phyloP scores from a whole-genome alignment of 2,797 vertebrate genomes.

The Triplophysa yarkandensis region DNA sequence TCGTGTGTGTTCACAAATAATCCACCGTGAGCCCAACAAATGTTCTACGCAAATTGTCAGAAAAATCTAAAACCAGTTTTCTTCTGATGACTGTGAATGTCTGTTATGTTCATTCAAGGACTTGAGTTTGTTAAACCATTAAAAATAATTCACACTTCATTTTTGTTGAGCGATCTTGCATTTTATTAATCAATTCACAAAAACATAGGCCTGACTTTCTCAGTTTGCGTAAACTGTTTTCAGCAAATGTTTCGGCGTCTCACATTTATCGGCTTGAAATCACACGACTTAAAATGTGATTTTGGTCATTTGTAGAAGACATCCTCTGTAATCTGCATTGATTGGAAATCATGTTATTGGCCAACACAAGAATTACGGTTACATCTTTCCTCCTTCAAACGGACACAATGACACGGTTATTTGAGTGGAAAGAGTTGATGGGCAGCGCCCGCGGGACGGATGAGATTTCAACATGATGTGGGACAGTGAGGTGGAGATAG shows the following conservation, averaged over 20 bases:
- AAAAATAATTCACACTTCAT: not conserved
- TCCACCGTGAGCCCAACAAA: not conserved
- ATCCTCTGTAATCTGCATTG: not conserved
- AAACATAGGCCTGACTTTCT: too few species aligned
- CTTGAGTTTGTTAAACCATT: not conserved
- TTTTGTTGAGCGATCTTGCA: not conserved
- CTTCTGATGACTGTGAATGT: not conserved
- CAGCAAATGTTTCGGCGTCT: too few species aligned
- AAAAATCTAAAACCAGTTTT: not conserved
- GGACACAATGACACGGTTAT: slow-evolving; percentile 66
- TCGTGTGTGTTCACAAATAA: not conserved
- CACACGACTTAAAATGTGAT: not conserved
- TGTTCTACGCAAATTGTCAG: not conserved
- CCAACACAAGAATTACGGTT: not conserved
- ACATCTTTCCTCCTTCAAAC: slow-evolving; percentile 65
- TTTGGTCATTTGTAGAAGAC: not conserved
- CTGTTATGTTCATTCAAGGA: too few species aligned
- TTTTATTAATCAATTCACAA: too few species aligned
- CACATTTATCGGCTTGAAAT: too few species aligned
- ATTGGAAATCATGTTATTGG: slow-evolving; percentile 15
- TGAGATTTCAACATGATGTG: slow-evolving; percentile 77
- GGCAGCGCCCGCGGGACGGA: slow-evolving; percentile 74
- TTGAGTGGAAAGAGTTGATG: slow-evolving; percentile 66
- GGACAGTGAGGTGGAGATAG: slow-evolving; percentile 73
- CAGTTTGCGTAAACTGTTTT: too few species aligned